These are phyloP conservation scores for Oryzaephilus surinamensis DNA, from an alignment of 1,140 invertebrate species.

Conservation along the genomic window DNA sequence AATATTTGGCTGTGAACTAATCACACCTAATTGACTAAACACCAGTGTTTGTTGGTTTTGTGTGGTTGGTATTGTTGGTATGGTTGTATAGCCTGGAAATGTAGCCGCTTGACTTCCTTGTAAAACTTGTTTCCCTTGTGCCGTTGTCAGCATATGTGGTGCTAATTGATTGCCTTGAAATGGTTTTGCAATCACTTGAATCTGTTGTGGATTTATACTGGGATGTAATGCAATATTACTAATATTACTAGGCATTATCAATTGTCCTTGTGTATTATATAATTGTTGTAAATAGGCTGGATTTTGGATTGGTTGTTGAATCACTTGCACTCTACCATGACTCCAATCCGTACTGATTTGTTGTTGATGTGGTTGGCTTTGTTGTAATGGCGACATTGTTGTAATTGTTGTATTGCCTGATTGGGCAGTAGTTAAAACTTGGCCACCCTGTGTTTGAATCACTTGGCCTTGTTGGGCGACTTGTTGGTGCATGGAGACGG, in stretches of 20 bases:
- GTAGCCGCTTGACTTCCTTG: slow-evolving; percentile 47
- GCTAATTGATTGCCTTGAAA: slow-evolving; percentile 67
- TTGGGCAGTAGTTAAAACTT: slow-evolving; percentile 30
- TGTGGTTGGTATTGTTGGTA: slow-evolving; percentile 65
- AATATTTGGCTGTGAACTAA: slow-evolving; percentile 60
- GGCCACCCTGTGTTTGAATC: slow-evolving; percentile 31
- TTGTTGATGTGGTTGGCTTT: slow-evolving; percentile 35
- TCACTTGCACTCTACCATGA: slow-evolving; percentile 50
- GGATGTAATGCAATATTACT: slow-evolving; percentile 58
- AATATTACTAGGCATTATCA: slow-evolving; percentile 69
- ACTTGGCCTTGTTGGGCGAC: slow-evolving; percentile 29
- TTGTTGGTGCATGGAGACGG: slow-evolving; percentile 33
- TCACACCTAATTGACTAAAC: slow-evolving; percentile 64
- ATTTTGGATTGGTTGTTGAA: slow-evolving; percentile 71
- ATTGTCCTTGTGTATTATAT: slow-evolving; percentile 64
- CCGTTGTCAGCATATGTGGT: slow-evolving; percentile 67
- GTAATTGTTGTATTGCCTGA: slow-evolving; percentile 34
- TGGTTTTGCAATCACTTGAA: slow-evolving; percentile 68
- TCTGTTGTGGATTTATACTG: slow-evolving; percentile 65
- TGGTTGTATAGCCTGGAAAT: slow-evolving; percentile 57
- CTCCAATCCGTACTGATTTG: slow-evolving; percentile 34
- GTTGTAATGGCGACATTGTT: slow-evolving; percentile 37
- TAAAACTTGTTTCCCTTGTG: slow-evolving; percentile 56
- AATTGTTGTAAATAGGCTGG: slow-evolving; percentile 68
- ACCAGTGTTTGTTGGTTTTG: slow-evolving; percentile 66